phyloP scores from a whole-genome alignment of 2,888 invertebrate genomes.

The Andrena camellia region DNA sequence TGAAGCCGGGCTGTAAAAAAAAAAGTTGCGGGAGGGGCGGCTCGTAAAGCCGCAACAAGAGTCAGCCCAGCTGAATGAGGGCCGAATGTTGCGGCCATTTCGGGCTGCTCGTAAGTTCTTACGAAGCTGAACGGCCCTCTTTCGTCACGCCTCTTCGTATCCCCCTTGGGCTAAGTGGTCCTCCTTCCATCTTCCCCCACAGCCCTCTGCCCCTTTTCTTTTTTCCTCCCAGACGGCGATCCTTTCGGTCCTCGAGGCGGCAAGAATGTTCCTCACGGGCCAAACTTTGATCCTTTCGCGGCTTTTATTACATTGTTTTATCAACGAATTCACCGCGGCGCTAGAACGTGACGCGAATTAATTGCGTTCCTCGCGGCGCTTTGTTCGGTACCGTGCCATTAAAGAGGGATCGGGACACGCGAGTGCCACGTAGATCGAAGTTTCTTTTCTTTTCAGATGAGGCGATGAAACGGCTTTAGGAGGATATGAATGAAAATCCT shows the following conservation, averaged over 20 bases:
- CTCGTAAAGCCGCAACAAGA: slow-evolving; percentile 64
- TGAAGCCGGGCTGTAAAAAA: slow-evolving; percentile 54
- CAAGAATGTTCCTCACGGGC: slow-evolving; percentile 48
- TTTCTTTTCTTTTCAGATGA: neutral
- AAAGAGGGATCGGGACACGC: neutral
- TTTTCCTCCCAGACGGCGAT: slow-evolving; percentile 10
- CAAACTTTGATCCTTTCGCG: slow-evolving; percentile 34
- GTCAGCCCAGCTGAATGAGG: slow-evolving; percentile 50
- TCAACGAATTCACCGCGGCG: slow-evolving; percentile 34
- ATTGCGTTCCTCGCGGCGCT: slow-evolving; percentile 22
- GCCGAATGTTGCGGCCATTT: slow-evolving; percentile 56
- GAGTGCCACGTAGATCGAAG: neutral
- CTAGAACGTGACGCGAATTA: slow-evolving; percentile 50
- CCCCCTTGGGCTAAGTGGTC: slow-evolving; percentile 21
- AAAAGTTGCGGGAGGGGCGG: slow-evolving; percentile 27
- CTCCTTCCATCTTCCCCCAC: neutral
- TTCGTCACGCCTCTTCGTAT: slow-evolving; percentile 46
- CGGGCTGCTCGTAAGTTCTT: slow-evolving; percentile 45
- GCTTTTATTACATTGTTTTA: slow-evolving; percentile 52
- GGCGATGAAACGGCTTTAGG: too few species aligned
- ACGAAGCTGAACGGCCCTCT: slow-evolving; percentile 39
- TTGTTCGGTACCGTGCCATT: neutral
- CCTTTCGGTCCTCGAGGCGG: neutral
- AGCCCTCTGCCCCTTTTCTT: neutral
- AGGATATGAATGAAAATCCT: neutral